phyloP scores from a whole-genome alignment of 2,888 invertebrate species.

The Hydrotaea cyrtoneurina region DNA sequence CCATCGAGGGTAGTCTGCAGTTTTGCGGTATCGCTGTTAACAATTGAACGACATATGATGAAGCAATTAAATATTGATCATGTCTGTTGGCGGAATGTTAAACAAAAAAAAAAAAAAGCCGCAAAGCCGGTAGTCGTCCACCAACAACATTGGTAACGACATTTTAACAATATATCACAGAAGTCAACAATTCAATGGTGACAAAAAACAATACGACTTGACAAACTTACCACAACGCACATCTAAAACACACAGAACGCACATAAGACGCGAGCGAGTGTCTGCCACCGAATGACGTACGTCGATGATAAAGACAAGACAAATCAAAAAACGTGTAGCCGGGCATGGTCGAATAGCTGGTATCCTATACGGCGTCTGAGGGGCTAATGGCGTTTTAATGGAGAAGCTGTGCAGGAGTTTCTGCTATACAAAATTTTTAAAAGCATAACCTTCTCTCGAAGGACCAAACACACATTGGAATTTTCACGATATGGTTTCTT shows the following conservation, averaged over 20 bases:
- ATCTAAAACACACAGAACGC: constrained; percentile 7
- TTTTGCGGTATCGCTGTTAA: constrained; percentile 7
- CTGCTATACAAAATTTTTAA: background rate
- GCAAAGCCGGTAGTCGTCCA: constrained; percentile 59
- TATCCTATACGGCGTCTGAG: background rate
- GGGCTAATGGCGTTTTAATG: too few relatives aligned
- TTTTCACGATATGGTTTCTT: too few relatives aligned
- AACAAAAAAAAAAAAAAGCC: constrained; percentile 65
- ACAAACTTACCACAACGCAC: constrained; percentile 65
- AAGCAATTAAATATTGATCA: constrained; percentile 80
- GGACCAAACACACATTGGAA: too few relatives aligned
- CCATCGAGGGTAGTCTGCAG: background rate
- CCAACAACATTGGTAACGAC: constrained; percentile 49
- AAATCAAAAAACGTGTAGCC: background rate
- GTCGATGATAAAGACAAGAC: background rate
- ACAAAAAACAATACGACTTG: constrained; percentile 68
- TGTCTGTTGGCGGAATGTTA: constrained; percentile 72
- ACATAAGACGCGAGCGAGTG: constrained; percentile 16
- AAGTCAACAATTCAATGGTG: constrained; percentile 66
- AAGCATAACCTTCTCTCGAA: background rate
- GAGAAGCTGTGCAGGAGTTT: background rate
- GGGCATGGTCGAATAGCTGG: background rate
- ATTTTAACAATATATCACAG: constrained; percentile 64
- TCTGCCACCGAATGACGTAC: constrained; percentile 24
- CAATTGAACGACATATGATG: constrained; percentile 59